These are phyloP conservation scores for Bhutanitis thaidina DNA, from an alignment of 2,888 invertebrate species.

Conservation along the genomic window DNA sequence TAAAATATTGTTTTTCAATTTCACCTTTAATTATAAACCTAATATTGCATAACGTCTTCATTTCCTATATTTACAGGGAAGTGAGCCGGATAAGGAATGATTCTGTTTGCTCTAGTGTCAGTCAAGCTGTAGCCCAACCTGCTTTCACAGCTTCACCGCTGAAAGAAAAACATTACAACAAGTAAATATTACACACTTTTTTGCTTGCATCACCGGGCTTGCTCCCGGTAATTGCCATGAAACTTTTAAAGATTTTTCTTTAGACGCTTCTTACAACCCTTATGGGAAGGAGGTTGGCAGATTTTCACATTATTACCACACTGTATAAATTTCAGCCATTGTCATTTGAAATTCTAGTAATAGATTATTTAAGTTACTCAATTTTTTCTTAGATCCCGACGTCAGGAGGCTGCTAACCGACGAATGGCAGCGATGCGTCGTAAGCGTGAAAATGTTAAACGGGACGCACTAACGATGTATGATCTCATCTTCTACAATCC, in stretches of 20 bases:
- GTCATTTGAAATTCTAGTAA: too few species aligned
- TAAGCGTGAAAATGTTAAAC: slow-evolving; percentile 46
- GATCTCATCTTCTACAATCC: slow-evolving; percentile 97
- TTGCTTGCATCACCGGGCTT: too few species aligned
- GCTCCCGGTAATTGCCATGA: too few species aligned
- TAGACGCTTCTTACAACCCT: too few species aligned
- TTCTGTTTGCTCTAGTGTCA: slow-evolving; percentile 66
- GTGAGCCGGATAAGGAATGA: slow-evolving; percentile 67
- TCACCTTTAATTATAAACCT: too few species aligned
- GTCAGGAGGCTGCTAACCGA: slow-evolving; percentile 45
- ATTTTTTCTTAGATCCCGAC: slow-evolving; percentile 39
- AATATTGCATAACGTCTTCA: too few species aligned
- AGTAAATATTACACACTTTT: slow-evolving; percentile 35
- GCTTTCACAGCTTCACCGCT: slow-evolving; percentile 46
- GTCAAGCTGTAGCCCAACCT: slow-evolving; percentile 41
- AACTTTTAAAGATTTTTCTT: too few species aligned
- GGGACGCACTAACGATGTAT: slow-evolving; percentile 90
- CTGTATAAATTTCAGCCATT: too few species aligned
- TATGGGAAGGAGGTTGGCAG: too few species aligned
- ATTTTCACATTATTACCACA: too few species aligned
- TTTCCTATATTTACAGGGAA: slow-evolving; percentile 45
- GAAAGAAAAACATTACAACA: slow-evolving; percentile 45
- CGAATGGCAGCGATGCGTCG: slow-evolving; percentile 55
- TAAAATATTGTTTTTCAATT: too few species aligned
- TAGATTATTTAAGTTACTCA: too few species aligned